Percentiles rank a stretch among this genome's conserved stretches.
These are phyloP conservation scores for Oreochromis spilurus DNA, from an alignment of 2,113 vertebrate genomes.

Conservation along the genomic window DNA sequence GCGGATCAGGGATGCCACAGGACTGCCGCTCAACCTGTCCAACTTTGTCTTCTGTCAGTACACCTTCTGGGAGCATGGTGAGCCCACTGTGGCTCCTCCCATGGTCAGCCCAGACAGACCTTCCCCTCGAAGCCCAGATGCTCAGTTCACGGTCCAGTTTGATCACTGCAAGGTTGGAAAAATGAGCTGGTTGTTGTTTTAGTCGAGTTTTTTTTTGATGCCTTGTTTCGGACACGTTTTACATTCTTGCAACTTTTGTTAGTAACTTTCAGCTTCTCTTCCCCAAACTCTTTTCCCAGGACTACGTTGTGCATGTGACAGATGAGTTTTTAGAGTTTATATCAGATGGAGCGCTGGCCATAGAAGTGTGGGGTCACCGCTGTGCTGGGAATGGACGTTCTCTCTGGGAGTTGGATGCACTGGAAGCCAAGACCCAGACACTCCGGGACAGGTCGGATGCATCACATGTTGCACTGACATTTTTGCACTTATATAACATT, in stretches of 20 bases:
- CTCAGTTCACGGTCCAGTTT: constrained; percentile 88
- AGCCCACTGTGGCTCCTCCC: constrained; percentile 88
- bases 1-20: constrained; percentile 93
- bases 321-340: constrained; percentile 98
- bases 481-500: not conserved
- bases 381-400: constrained; percentile 88
- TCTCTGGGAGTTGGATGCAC: constrained; percentile 86
- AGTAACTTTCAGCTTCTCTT: not conserved
- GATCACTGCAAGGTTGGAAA: constrained; percentile 82
- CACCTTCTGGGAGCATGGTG: constrained; percentile 90
- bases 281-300: constrained; percentile 66
- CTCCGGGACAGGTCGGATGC: constrained; percentile 84
- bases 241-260: not conserved
- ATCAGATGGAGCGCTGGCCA: constrained; percentile 91
- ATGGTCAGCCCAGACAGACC: constrained; percentile 91
- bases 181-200: not conserved
- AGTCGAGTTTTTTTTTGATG: fast-evolving
- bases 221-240: not conserved
- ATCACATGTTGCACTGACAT: not conserved
- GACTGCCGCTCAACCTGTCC: constrained; percentile 90
- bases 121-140: constrained; percentile 78
- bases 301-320: constrained; percentile 86
- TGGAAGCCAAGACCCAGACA: constrained; percentile 88
- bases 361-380: constrained; percentile 97
- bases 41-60: constrained; percentile 99